Evolutionary conservation across 2,797 vertebrate species (phyloP), one percentile per base, ranked within the genome.

Genomic region (Galago senegalensis): DNA sequence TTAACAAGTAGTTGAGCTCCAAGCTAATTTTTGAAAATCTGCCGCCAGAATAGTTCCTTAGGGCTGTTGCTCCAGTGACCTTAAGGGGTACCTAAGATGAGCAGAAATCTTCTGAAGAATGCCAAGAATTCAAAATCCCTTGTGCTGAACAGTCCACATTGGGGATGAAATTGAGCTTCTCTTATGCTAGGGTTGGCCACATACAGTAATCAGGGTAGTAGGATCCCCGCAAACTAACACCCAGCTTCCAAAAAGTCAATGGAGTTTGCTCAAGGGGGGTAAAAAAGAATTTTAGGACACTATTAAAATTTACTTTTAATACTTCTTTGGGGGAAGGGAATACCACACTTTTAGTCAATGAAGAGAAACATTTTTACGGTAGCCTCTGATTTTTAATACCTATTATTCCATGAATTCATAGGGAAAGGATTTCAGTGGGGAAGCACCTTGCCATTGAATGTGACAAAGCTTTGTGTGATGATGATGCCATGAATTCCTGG

Each of bases 21-120:
- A 88, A 79, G n/a, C 81, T 95, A 90, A 93, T 75, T 89, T 95
- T 94, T 92, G 80, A 91, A 94, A 95, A 95, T 94, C 95, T 95
- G 40, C 89, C 93, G 56, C 82, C 20, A 20, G 67, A 81, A 37
- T 29, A 49, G 63, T 65, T 94, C 81, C 75, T 91, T 25, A 60
- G 43, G 40, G 31, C 60, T 91, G n/a, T 13, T 61, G 76, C 23
- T 69, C 85, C 25, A 7, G 37, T 81, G 87, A 95, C 65, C 69
- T 94, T 90, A 58, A 76, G 40, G 61, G 25, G 72, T 53, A 69
- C 37, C 69, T 60, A 67, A 91, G 91, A 91, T 81, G 37, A 73
- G 34, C 65, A 67, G 40, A 86, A 34, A 20, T 49, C 46, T 56
- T 20, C 49, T 18, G 27, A 60, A 65, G 80, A 91, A 94, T 46